Evolutionary conservation across 2,888 invertebrate species (phyloP).

Genomic region (Morpho deidamia): DNA sequence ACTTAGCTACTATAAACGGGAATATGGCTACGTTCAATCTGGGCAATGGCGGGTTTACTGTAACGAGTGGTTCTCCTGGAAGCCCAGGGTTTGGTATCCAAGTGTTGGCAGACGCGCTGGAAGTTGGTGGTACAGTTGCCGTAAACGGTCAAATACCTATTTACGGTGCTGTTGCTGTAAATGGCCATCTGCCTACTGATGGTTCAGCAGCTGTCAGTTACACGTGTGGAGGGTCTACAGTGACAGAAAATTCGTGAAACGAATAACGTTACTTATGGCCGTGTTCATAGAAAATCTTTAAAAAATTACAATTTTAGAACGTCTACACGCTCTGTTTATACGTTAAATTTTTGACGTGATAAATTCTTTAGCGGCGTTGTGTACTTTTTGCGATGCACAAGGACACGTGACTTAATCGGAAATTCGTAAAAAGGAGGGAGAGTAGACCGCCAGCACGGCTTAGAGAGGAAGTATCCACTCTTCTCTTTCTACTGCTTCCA

Average conservation of each 20-base stretch:
- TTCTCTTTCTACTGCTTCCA: too few species aligned
- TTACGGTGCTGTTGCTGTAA: slow-evolving; percentile 42
- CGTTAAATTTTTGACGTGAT: too few species aligned
- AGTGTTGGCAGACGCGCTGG: slow-evolving; percentile 44
- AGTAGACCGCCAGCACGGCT: too few species aligned
- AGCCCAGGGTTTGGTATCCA: slow-evolving; percentile 39
- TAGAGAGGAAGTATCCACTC: too few species aligned
- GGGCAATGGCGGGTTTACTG: slow-evolving; percentile 28
- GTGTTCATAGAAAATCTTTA: too few species aligned
- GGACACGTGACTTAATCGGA: too few species aligned
- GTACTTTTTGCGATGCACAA: too few species aligned
- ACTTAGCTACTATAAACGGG: slow-evolving; percentile 26
- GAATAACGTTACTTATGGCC: neutral
- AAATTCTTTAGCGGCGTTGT: too few species aligned
- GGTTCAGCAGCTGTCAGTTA: slow-evolving; percentile 46
- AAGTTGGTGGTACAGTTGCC: slow-evolving; percentile 46
- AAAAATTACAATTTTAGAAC: too few species aligned
- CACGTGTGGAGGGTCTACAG: slow-evolving; percentile 25
- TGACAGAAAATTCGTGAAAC: neutral
- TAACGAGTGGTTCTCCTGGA: slow-evolving; percentile 32
- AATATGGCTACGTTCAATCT: slow-evolving; percentile 33
- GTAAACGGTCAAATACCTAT: slow-evolving; percentile 52
- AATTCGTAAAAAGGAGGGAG: too few species aligned
- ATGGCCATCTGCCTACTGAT: slow-evolving; percentile 45
- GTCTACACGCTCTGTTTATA: too few species aligned